Conservation (phyloP, 2,888 invertebrate species). For the Rosalia funebris region DNA sequence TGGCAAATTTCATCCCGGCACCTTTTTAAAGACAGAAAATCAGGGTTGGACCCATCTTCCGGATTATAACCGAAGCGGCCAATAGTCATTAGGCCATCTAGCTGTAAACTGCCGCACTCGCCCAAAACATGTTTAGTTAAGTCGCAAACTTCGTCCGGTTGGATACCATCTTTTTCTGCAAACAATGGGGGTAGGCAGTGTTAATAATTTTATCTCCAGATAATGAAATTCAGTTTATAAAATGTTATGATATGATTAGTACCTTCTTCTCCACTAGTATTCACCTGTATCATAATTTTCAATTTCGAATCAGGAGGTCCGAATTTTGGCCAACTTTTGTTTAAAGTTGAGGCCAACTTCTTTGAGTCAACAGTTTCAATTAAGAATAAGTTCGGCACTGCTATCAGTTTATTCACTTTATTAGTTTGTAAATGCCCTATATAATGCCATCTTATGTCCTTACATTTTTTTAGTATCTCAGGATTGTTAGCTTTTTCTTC, state of each 20-base stretch:
- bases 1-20: constrained; percentile 79
- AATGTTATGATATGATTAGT: too few relatives aligned
- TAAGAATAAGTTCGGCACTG: constrained; percentile 81
- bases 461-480: constrained; percentile 79
- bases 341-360: constrained; percentile 82
- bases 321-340: constrained; percentile 78
- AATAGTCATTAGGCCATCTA: constrained; percentile 96
- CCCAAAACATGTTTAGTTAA: constrained; percentile 79
- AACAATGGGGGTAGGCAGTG: too few relatives aligned
- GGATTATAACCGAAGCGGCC: constrained; percentile 85
- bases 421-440: constrained; percentile 96
- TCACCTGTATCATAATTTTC: constrained; percentile 92
- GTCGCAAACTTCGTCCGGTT: constrained; percentile 71
- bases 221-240: too few relatives aligned
- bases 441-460: constrained; percentile 96
- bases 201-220: too few relatives aligned
- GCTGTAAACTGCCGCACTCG: constrained; percentile 80
- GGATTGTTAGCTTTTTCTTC: constrained; percentile 79
- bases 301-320: constrained; percentile 70
- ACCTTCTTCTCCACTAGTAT: constrained; percentile 95
- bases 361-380: constrained; percentile 91
- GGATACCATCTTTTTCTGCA: constrained; percentile 87
- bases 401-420: constrained; percentile 86
- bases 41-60: constrained; percentile 84
- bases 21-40: constrained; percentile 79